phyloP scores from a whole-genome alignment of 2,113 vertebrate species.

The Callospermophilus lateralis region DNA sequence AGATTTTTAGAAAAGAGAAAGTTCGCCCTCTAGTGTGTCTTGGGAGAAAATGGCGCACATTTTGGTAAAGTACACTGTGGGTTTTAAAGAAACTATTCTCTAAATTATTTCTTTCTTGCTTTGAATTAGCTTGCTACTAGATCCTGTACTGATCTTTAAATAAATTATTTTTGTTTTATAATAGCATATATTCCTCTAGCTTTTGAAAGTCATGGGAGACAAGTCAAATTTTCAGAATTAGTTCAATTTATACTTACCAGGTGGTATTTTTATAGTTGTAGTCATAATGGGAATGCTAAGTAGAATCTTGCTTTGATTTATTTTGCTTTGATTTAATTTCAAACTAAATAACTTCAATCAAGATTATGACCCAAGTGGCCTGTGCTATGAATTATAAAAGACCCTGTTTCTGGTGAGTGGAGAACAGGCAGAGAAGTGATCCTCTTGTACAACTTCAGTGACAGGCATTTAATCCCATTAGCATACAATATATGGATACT shows the following conservation, averaged over 20 bases:
- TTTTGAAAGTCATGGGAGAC: constrained; percentile 50
- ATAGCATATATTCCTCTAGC: neutral
- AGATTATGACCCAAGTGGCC: constrained; percentile 36
- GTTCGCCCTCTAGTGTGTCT: constrained; percentile 65
- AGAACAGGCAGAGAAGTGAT: neutral
- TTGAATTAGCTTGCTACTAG: constrained; percentile 1
- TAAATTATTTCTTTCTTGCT: neutral
- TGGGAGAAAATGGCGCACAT: neutral
- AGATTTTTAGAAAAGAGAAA: constrained; percentile 59
- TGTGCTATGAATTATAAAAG: constrained; percentile 20
- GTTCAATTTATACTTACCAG: constrained; percentile 38
- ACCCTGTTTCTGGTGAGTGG: neutral
- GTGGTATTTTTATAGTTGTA: constrained; percentile 49
- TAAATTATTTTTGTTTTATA: constrained; percentile 29
- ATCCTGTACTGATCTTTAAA: neutral
- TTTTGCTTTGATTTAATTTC: constrained; percentile 66
- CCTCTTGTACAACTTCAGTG: neutral
- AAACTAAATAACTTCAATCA: constrained; percentile 68
- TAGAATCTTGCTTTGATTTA: constrained; percentile 51
- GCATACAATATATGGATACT: neutral
- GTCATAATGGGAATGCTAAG: constrained; percentile 34
- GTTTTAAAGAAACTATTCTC: neutral
- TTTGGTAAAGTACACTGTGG: neutral
- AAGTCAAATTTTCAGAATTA: constrained; percentile 45
- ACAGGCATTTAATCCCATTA: constrained; percentile 12